Conservation (phyloP, 2,113 vertebrate genomes). For the Siniperca knerii region DNA sequence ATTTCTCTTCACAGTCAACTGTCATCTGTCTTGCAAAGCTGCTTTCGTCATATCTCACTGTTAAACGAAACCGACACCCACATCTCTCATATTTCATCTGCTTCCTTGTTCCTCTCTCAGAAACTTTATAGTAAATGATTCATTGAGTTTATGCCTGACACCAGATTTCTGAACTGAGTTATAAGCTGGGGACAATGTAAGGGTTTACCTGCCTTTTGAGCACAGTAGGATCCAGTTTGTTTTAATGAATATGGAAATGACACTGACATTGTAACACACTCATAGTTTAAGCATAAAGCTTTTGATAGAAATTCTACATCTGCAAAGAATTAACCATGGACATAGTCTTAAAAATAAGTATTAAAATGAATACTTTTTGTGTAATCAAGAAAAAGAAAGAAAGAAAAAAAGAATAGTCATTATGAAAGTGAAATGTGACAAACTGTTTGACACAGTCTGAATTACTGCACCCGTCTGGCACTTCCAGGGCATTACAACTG, state of each 20-base stretch:
- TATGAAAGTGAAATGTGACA: constrained; percentile 12
- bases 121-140: not conserved
- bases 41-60: not conserved
- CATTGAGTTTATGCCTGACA: not conserved
- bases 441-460: not conserved
- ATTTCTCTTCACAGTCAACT: constrained; percentile 4
- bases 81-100: not conserved
- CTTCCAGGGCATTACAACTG: not conserved
- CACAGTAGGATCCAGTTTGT: not conserved
- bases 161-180: not conserved
- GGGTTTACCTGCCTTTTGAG: not conserved
- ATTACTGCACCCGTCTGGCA: not conserved
- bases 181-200: not conserved
- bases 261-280: not conserved
- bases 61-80: constrained; percentile 23
- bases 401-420: not conserved
- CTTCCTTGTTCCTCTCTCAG: constrained; percentile 29
- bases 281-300: not conserved
- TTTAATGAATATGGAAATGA: not conserved
- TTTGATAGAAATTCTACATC: not conserved
- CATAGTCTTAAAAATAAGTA: not conserved
- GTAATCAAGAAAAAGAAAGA: not conserved
- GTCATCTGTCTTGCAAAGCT: not conserved
- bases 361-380: not conserved
- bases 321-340: not conserved